Conservation (phyloP, 2,113 vertebrate species). For the Marmota monax region DNA sequence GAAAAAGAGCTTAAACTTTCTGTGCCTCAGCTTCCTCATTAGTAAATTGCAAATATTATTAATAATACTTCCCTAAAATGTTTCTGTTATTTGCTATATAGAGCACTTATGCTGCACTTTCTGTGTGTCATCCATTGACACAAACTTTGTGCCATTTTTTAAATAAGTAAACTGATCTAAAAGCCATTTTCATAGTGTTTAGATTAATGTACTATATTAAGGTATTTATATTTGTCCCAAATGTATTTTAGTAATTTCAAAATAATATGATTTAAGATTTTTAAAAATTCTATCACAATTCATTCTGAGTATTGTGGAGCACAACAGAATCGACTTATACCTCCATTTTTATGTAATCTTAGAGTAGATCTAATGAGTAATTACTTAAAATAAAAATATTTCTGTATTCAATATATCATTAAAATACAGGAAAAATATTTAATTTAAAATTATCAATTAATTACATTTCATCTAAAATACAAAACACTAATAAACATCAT, state of each 20-base stretch:
- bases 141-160: neutral
- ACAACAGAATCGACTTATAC: neutral
- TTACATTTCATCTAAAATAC: neutral
- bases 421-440: constrained; percentile 2
- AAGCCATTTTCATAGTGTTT: neutral
- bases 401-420: neutral
- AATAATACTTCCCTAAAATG: neutral
- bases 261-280: neutral
- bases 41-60: neutral
- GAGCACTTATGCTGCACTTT: neutral
- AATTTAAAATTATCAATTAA: neutral
- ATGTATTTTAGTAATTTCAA: neutral
- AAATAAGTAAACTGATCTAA: constrained; percentile 2
- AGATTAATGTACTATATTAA: neutral
- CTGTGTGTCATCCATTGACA: neutral
- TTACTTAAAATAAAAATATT: constrained; percentile 34
- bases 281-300: neutral
- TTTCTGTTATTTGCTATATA: neutral
- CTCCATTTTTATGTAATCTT: neutral
- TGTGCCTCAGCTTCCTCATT: neutral
- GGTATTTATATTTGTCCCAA: neutral
- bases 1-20: neutral
- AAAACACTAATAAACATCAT: neutral
- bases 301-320: neutral
- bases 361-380: neutral